Base-by-base conservation (phyloP, 2,113 vertebrate species). In the Anguilla japonica region DNA sequence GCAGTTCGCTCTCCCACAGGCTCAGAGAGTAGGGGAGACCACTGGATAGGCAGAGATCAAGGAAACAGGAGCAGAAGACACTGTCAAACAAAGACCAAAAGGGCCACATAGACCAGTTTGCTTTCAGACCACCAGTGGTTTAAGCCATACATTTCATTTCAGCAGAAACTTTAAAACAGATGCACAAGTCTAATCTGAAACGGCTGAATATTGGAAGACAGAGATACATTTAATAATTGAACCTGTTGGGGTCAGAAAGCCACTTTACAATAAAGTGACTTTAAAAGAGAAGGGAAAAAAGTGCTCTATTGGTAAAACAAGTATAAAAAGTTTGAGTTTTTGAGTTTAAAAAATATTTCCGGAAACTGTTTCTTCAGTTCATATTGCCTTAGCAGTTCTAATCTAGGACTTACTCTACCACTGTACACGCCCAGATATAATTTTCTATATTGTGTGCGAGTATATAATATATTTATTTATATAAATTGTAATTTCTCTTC, bases 401-500 rank as follows among this genome's bases (percentile, higher is more conserved):
- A 93, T 94, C 92, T 93, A 94, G 94, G 95, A 96, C 93, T 94
- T 92, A 90, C 89, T 82, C 87, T 92, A 93, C 93, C 90, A 83
- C 26, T 14, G 91, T 92, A 93, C 93, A 93, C 92, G 94, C 93
- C 92, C 92, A 92, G 91, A 86, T 95, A 95, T 95, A 94, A 95
- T 95, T 95, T 95, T 96, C 94, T 96, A 95, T 96, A 95, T 93
- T 85, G 90, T 91, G 93, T 57, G 87, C 93, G 93, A 92, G 94
- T 93, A n/a, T 86, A 75, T 81, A 43, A 84, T 81, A 91, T 90
- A 94, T 94, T 93, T 90, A 92, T 93, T 92, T 93, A 94, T 91
- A 91, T 93, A 91, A 91, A 94, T 95, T 93, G 90, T 93, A 84
- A 93, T 94, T 94, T 95, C 93, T 95, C 95, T 96, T 96, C 95